Conservation (phyloP, 2,888 invertebrate species). For the Agriopis leucophaearia region DNA sequence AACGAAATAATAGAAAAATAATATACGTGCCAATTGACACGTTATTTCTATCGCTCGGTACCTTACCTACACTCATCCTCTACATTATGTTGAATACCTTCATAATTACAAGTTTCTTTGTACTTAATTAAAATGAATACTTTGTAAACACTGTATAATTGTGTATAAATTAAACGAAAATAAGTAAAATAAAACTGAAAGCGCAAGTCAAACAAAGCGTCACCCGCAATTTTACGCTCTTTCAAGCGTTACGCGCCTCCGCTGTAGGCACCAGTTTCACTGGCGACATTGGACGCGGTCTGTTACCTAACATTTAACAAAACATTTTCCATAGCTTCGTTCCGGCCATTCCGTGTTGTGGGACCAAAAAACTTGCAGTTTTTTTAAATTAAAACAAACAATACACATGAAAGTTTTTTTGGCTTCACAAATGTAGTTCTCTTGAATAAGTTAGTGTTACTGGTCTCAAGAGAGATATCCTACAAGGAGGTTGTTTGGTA, state of each 20-base stretch:
- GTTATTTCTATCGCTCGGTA: not conserved
- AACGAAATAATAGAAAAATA: no score
- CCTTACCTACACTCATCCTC: not conserved
- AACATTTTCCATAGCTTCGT: conserved; percentile 59
- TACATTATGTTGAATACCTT: not conserved
- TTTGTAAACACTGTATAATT: conserved; percentile 9
- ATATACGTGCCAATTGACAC: not conserved
- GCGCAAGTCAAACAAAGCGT: conserved; percentile 68
- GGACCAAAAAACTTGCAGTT: not conserved
- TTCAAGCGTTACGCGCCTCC: conserved; percentile 66
- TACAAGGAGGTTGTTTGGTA: not conserved
- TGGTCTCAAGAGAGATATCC: not conserved
- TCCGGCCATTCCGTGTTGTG: not conserved
- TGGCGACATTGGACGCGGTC: conserved; percentile 72
- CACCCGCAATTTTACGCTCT: conserved; percentile 79
- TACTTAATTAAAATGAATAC: not conserved
- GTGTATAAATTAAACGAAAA: conserved; percentile 9
- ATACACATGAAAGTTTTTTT: not conserved
- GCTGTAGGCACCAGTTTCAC: conserved; percentile 63
- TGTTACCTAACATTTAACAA: conserved; percentile 76
- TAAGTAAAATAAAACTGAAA: conserved; percentile 59
- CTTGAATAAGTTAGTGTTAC: not conserved
- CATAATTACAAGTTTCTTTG: not conserved
- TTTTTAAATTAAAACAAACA: conserved; percentile 18
- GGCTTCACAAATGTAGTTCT: not conserved